Conservation (phyloP, 2,888 invertebrate species). For the Eupithecia subfuscata region DNA sequence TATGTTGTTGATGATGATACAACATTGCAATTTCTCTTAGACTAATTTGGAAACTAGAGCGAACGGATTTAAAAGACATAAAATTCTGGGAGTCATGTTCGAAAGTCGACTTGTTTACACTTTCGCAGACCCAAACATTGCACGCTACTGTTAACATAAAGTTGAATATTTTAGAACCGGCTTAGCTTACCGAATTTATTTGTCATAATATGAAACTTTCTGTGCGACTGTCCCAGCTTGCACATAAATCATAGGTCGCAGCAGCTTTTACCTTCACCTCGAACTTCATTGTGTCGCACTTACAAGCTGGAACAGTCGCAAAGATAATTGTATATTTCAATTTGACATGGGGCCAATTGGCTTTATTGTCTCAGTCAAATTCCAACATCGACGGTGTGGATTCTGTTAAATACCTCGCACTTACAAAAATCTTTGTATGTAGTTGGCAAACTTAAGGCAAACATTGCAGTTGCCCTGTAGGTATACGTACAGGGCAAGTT, state of each 20-base stretch:
- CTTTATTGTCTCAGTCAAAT: not conserved
- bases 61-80: slow-evolving; percentile 8
- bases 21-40: not conserved
- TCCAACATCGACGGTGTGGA: not conserved
- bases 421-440: not conserved
- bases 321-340: not conserved
- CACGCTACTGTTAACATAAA: not conserved
- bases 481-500: not conserved
- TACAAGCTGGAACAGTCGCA: not conserved
- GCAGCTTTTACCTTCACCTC: not conserved
- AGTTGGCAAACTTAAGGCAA: not conserved
- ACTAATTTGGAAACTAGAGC: slow-evolving; percentile 1
- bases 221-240: not conserved
- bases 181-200: not conserved
- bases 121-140: slow-evolving; percentile 27
- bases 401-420: not conserved
- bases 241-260: not conserved
- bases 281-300: not conserved
- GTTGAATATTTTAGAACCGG: not conserved
- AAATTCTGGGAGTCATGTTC: slow-evolving; percentile 23
- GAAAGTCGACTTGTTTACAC: slow-evolving; percentile 42
- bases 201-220: not conserved
- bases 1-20: not conserved
- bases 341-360: not conserved
- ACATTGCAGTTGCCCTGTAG: not conserved